Percentiles rank a stretch among this genome's conserved stretches.
Evolutionary conservation across 2,797 vertebrate genomes (phyloP).

Genomic region (Protonibea diacanthus): DNA sequence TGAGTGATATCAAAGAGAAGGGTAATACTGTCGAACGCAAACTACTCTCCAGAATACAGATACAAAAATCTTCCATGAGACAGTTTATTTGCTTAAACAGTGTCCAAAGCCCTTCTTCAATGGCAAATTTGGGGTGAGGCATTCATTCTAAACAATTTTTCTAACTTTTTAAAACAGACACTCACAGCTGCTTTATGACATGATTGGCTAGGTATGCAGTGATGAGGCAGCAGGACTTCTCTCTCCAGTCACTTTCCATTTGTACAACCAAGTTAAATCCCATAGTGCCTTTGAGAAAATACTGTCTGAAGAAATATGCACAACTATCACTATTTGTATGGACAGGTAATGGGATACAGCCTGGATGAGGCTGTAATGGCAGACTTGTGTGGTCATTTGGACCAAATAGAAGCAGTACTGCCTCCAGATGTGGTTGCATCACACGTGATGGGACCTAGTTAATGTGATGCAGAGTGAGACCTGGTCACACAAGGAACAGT

Average conservation of each 20-base stretch:
- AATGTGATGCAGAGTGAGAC: neutral
- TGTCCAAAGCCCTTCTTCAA: no score
- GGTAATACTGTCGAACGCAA: conserved; percentile 10
- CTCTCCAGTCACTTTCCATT: neutral
- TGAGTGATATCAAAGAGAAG: conserved; percentile 28
- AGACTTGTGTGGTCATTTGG: neutral
- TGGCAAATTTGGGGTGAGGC: neutral
- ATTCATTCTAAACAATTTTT: neutral
- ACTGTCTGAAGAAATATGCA: neutral
- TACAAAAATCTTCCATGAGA: neutral
- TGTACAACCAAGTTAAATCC: neutral
- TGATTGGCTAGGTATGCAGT: neutral
- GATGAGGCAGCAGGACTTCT: neutral
- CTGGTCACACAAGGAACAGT: neutral
- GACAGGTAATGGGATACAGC: no score
- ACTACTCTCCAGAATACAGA: conserved; percentile 5
- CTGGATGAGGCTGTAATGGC: no score
- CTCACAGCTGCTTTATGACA: neutral
- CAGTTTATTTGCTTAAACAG: no score
- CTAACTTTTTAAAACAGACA: neutral
- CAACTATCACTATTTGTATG: neutral
- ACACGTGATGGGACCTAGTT: neutral
- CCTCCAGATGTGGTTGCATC: neutral
- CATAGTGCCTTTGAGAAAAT: neutral
- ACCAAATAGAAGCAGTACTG: neutral